Conservation (phyloP, 2,113 vertebrate species). For the Coreoperca whiteheadi region DNA sequence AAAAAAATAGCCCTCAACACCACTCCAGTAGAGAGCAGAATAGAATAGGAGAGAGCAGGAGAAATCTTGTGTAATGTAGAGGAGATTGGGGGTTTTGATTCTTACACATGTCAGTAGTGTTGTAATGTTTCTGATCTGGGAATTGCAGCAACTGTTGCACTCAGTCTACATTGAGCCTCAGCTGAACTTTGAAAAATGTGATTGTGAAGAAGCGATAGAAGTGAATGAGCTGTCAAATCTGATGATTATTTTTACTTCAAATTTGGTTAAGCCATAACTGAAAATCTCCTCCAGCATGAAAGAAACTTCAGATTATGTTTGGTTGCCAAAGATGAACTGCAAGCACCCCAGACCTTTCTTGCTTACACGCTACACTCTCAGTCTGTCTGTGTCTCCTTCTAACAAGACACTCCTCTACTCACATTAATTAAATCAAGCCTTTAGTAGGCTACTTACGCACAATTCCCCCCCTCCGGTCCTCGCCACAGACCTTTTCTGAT, state of each 20-base stretch:
- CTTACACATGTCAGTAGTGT: constrained; percentile 43
- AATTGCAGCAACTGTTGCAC: constrained; percentile 16
- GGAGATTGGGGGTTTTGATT: constrained; percentile 38
- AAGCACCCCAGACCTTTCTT: constrained; percentile 44
- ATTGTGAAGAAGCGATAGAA: neutral
- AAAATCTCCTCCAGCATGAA: neutral
- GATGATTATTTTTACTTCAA: neutral
- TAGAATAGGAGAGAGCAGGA: constrained; percentile 44
- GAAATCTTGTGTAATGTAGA: constrained; percentile 48
- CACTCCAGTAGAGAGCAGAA: constrained; percentile 69
- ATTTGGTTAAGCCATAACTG: neutral
- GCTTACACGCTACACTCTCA: constrained; percentile 22
- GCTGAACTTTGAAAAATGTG: neutral
- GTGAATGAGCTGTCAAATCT: neutral
- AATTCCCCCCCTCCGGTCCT: constrained; percentile 88
- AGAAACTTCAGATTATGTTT: constrained; percentile 1
- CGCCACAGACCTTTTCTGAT: constrained; percentile 91
- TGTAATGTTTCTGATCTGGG: constrained; percentile 25
- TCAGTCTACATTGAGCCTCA: neutral
- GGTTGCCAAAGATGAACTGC: constrained; percentile 16
- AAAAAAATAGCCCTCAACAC: constrained; percentile 65
- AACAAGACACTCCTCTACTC: constrained; percentile 94
- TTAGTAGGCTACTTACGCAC: constrained; percentile 88
- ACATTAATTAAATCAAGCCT: constrained; percentile 99
- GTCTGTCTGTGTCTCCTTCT: constrained; percentile 87